Evolutionary conservation across 2,113 vertebrate genomes (phyloP).

Genomic region (Isichthys henryi): DNA sequence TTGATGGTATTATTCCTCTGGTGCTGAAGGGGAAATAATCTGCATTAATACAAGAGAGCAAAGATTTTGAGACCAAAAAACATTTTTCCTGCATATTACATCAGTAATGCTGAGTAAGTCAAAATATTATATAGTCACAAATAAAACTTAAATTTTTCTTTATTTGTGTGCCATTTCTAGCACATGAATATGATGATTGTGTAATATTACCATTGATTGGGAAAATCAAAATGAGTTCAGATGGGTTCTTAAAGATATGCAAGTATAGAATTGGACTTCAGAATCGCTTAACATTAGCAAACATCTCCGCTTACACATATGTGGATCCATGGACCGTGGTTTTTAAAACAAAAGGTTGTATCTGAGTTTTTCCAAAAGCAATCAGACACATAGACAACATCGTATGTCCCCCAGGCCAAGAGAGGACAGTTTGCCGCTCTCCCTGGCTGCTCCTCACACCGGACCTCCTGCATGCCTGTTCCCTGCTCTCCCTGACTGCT

Average conservation of each 20-base stretch:
- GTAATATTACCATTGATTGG: neutral
- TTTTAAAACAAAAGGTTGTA: neutral
- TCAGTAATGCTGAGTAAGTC: neutral
- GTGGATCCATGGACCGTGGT: neutral
- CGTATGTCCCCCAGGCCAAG: too few species aligned
- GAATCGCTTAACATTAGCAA: neutral
- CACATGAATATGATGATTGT: neutral
- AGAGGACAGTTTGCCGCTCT: neutral
- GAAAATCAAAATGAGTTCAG: neutral
- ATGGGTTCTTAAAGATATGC: neutral
- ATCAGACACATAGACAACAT: too few species aligned
- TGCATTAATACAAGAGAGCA: neutral
- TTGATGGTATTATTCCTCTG: neutral
- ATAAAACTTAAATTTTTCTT: neutral
- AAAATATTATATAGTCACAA: neutral
- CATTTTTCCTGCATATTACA: neutral
- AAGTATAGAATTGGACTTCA: neutral
- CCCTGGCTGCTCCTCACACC: neutral
- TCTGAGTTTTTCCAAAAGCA: too few species aligned
- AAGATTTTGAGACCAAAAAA: neutral
- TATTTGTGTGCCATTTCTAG: neutral
- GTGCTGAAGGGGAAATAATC: neutral
- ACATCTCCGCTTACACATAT: neutral
- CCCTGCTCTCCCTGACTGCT: neutral
- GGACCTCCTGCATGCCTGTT: neutral